phyloP scores from a whole-genome alignment of 2,113 vertebrate species.

The Panurus biarmicus region DNA sequence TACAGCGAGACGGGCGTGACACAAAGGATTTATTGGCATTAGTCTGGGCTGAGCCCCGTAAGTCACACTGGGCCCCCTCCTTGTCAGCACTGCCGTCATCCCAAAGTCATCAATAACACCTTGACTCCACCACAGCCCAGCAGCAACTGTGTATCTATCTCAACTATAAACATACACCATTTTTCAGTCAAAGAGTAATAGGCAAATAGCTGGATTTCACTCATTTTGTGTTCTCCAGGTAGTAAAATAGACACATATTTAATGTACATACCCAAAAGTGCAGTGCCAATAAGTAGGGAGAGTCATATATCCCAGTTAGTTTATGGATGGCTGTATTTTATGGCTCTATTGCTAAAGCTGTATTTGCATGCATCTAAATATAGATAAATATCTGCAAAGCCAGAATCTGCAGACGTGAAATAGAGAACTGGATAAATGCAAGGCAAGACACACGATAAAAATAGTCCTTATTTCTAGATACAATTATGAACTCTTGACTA shows the following conservation, averaged over 20 bases:
- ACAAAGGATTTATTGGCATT: neutral
- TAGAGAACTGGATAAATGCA: neutral
- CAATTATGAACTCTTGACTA: neutral
- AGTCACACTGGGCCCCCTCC: neutral
- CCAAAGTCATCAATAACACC: conserved; percentile 5
- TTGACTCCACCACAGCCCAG: neutral
- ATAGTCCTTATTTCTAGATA: neutral
- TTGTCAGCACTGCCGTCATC: neutral
- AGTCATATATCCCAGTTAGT: neutral
- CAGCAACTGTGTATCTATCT: neutral
- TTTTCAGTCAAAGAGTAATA: conserved; percentile 38
- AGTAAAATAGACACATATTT: conserved; percentile 34
- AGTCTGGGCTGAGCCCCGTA: neutral
- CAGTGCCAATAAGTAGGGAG: neutral
- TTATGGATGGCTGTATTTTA: neutral
- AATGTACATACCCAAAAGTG: conserved; percentile 10
- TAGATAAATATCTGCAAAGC: conserved; percentile 12
- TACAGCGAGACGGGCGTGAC: neutral
- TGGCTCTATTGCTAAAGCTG: neutral
- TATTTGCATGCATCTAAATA: neutral
- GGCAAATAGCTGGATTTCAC: conserved; percentile 38
- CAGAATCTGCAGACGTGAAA: neutral
- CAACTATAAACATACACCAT: neutral
- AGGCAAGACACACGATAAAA: neutral
- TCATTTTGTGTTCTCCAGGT: conserved; percentile 35